phyloP scores from a whole-genome alignment of 2,888 invertebrate genomes.

The Phyllotreta striolata region DNA sequence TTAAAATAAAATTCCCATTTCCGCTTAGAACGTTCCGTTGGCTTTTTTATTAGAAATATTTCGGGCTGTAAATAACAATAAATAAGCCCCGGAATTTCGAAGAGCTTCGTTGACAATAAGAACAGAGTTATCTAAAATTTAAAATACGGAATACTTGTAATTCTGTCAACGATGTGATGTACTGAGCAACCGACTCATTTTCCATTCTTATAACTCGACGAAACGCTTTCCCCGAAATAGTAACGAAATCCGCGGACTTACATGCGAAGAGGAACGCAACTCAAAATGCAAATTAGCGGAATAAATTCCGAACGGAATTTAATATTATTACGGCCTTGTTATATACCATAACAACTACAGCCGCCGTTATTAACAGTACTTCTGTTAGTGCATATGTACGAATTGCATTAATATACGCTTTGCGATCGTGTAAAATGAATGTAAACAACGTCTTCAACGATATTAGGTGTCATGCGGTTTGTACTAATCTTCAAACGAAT shows the following conservation, averaged over 20 bases:
- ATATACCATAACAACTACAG: constrained; percentile 45
- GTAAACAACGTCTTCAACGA: constrained; percentile 37
- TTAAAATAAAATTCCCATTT: constrained; percentile 3
- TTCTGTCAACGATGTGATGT: constrained; percentile 31
- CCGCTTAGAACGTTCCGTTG: neutral
- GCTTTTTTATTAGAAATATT: constrained; percentile 9
- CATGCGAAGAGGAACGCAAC: constrained; percentile 43
- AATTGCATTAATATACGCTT: constrained; percentile 46
- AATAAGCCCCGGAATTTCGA: constrained; percentile 23
- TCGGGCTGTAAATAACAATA: constrained; percentile 29
- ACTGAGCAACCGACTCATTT: constrained; percentile 32
- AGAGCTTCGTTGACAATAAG: constrained; percentile 18
- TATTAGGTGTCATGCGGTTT: constrained; percentile 25
- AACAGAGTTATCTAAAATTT: constrained; percentile 30
- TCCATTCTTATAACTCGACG: constrained; percentile 29
- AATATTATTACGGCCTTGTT: constrained; percentile 42
- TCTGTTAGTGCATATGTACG: constrained; percentile 43
- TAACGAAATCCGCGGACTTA: constrained; percentile 48
- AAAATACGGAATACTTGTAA: constrained; percentile 29
- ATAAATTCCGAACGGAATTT: constrained; percentile 46
- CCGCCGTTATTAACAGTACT: constrained; percentile 42
- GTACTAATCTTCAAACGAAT: constrained; percentile 4
- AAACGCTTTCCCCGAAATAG: constrained; percentile 45
- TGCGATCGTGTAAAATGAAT: constrained; percentile 33
- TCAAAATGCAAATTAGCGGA: constrained; percentile 48